Conservation (phyloP, 2,797 vertebrate genomes). For the Acipenser transmontanus region DNA sequence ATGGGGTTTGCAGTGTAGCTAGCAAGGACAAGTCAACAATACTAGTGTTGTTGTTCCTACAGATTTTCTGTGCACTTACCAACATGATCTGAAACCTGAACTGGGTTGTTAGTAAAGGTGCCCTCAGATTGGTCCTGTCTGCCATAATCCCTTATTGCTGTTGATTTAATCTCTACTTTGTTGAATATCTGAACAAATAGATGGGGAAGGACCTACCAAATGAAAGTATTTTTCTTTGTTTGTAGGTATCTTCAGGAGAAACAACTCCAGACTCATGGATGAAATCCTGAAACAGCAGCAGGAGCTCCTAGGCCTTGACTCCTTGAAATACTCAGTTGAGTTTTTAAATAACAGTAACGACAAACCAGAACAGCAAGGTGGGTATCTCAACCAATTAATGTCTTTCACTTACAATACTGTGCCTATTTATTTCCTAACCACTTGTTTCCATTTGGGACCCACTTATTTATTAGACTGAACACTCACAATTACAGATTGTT, state of each 20-base stretch:
- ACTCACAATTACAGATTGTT: not conserved
- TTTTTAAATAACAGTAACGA: slow-evolving; percentile 64
- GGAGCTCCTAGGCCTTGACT: slow-evolving; percentile 75
- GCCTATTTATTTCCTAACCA: not conserved
- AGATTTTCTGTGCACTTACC: too few species aligned
- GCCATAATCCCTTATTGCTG: too few species aligned
- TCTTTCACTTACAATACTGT: too few species aligned
- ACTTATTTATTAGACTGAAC: not conserved
- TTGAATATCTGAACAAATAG: too few species aligned
- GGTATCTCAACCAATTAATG: slow-evolving; percentile 4
- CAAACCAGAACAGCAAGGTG: slow-evolving; percentile 69
- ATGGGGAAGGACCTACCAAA: too few species aligned
- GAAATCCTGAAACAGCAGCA: slow-evolving; percentile 85
- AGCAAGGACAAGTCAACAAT: too few species aligned
- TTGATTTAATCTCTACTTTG: too few species aligned
- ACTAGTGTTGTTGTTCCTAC: too few species aligned
- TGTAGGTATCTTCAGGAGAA: slow-evolving; percentile 85
- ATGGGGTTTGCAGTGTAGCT: too few species aligned
- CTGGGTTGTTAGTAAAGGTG: too few species aligned
- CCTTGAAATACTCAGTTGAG: slow-evolving; percentile 67
- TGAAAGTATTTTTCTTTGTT: not conserved
- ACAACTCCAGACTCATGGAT: slow-evolving; percentile 83
- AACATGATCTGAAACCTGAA: too few species aligned
- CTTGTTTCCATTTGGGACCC: not conserved
- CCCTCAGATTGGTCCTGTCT: too few species aligned